Conservation (phyloP, 23 tunicate species). For the Clavelina lepadiformis region DNA sequence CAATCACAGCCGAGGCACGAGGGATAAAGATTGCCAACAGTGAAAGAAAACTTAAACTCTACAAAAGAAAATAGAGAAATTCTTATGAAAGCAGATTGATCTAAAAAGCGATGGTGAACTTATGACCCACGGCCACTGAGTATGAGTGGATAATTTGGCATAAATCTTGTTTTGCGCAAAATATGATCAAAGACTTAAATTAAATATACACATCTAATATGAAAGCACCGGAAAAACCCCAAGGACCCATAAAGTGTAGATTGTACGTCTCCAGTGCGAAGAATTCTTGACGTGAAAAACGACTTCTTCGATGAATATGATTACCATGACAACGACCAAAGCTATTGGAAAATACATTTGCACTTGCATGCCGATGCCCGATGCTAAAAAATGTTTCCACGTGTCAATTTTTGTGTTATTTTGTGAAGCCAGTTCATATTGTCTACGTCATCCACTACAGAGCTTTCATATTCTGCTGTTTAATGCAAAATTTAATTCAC, state of each 20-base stretch:
- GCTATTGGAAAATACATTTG: slow-evolving; percentile 48
- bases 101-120: too few relatives aligned
- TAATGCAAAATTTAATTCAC: too few relatives aligned
- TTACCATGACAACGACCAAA: slow-evolving; percentile 18
- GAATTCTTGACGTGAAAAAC: slow-evolving; percentile 31
- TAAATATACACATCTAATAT: not conserved
- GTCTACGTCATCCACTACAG: too few relatives aligned
- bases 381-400: slow-evolving; percentile 31
- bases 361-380: slow-evolving; percentile 27
- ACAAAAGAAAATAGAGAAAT: not conserved
- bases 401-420: too few relatives aligned
- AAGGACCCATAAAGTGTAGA: slow-evolving; percentile 45
- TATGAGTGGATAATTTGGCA: too few relatives aligned
- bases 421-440: too few relatives aligned
- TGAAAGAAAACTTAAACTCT: slow-evolving; percentile 14
- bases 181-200: not conserved
- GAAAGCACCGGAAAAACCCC: slow-evolving; percentile 42
- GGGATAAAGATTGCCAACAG: slow-evolving; percentile 28
- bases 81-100: not conserved
- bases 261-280: slow-evolving; percentile 40
- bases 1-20: slow-evolving; percentile 9
- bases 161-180: too few relatives aligned
- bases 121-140: too few relatives aligned
- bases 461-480: too few relatives aligned
- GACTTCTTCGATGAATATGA: slow-evolving; percentile 48